These are phyloP conservation scores for Bombyx mandarina DNA, from an alignment of 1,140 invertebrate genomes.

Conservation along the genomic window DNA sequence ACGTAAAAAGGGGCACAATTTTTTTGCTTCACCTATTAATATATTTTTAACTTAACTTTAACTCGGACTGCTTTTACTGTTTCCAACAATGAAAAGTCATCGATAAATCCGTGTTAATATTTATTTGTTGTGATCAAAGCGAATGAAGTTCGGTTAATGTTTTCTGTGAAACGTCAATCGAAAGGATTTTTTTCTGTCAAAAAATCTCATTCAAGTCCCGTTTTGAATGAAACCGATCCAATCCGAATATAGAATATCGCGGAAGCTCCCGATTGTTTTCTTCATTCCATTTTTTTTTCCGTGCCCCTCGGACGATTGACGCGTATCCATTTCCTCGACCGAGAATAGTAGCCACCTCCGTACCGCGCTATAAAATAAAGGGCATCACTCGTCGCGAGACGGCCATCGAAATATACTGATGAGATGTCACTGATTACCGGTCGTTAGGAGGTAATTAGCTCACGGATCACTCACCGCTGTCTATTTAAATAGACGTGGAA, in stretches of 20 bases:
- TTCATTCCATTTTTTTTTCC: conserved; percentile 31
- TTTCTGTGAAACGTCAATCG: too few relatives aligned
- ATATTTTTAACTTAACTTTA: too few relatives aligned
- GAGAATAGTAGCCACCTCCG: conserved; percentile 49
- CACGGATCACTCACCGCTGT: conserved; percentile 49
- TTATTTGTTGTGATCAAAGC: too few relatives aligned
- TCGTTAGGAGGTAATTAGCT: conserved; percentile 65
- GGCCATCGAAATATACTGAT: conserved; percentile 45
- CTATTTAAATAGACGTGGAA: conserved; percentile 50
- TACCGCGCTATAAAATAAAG: conserved; percentile 56
- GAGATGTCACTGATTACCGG: conserved; percentile 49
- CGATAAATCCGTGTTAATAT: too few relatives aligned
- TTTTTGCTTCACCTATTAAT: too few relatives aligned
- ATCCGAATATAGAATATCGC: conserved; percentile 39
- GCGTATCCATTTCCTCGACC: conserved; percentile 62
- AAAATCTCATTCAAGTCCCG: not conserved
- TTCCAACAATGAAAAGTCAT: too few relatives aligned
- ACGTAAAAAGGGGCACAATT: too few relatives aligned
- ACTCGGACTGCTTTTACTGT: too few relatives aligned
- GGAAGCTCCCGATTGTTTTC: conserved; percentile 45
- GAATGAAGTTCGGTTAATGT: too few relatives aligned
- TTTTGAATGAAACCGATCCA: conserved; percentile 36
- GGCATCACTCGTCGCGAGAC: conserved; percentile 46
- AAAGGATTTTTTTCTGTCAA: too few relatives aligned
- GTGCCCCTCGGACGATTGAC: conserved; percentile 41